These are phyloP conservation scores for Urocolius indicus DNA, from an alignment of 2,113 vertebrate genomes.

Conservation along the genomic window DNA sequence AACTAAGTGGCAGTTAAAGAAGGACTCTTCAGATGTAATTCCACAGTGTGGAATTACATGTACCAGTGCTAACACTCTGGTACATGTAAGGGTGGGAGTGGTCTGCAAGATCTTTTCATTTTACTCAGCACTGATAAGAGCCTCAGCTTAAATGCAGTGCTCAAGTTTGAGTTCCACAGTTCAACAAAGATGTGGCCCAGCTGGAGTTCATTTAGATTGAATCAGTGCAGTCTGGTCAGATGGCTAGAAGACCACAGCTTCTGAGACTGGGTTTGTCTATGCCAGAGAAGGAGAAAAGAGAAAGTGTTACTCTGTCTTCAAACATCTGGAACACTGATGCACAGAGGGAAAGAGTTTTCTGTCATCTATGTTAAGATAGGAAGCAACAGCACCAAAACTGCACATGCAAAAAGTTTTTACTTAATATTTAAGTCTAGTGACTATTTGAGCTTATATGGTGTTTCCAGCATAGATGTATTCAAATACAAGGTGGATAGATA, in stretches of 20 bases:
- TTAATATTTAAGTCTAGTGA: neutral
- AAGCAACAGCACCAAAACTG: neutral
- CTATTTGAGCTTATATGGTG: neutral
- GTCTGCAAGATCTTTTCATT: neutral
- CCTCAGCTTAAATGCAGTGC: neutral
- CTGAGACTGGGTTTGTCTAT: neutral
- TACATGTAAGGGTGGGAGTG: neutral
- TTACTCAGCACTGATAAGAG: neutral
- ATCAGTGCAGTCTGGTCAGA: neutral
- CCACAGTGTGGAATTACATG: too few relatives aligned
- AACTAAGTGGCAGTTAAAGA: neutral
- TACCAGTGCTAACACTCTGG: too few relatives aligned
- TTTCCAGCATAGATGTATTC: neutral
- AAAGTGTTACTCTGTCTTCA: neutral
- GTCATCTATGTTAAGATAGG: neutral
- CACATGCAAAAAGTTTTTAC: neutral
- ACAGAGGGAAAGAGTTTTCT: neutral
- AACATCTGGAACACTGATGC: neutral
- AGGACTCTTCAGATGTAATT: neutral
- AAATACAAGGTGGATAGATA: neutral
- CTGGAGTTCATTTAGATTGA: neutral
- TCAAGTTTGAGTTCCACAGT: neutral
- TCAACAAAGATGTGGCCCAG: neutral
- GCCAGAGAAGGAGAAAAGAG: neutral
- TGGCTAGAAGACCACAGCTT: neutral